Evolutionary conservation across 2,888 invertebrate species (phyloP).

Genomic region (Pedicia rivosa): DNA sequence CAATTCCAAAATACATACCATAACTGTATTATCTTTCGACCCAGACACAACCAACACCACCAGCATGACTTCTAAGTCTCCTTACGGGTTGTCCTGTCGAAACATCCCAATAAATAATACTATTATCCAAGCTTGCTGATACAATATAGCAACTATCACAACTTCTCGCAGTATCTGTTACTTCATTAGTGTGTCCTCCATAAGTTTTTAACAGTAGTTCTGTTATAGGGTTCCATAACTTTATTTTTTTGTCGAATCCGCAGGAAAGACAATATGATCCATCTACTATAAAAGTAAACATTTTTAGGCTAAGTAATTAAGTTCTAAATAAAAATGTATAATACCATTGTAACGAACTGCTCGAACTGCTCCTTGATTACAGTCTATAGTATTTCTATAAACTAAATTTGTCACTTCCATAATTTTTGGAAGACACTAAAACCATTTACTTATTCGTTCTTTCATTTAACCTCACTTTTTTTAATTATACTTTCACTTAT

Average conservation of each 20-base stretch:
- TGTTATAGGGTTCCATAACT: slow-evolving; percentile 88
- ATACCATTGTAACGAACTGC: too few species aligned
- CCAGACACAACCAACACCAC: slow-evolving; percentile 51
- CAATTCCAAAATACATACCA: slow-evolving; percentile 85
- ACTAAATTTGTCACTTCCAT: too few species aligned
- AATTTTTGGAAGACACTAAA: too few species aligned
- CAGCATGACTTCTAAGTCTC: slow-evolving; percentile 75
- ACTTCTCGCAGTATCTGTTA: slow-evolving; percentile 65
- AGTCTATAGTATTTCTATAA: too few species aligned
- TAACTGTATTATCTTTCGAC: slow-evolving; percentile 91
- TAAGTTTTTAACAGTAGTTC: slow-evolving; percentile 70
- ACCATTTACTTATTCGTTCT: too few species aligned
- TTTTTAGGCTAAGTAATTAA: too few species aligned
- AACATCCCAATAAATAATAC: slow-evolving; percentile 92
- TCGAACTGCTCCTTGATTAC: too few species aligned
- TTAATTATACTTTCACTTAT: too few species aligned
- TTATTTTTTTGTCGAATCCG: slow-evolving; percentile 90
- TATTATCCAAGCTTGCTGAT: slow-evolving; percentile 84
- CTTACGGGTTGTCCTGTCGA: slow-evolving; percentile 73
- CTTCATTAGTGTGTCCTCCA: slow-evolving; percentile 83
- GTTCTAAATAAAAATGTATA: too few species aligned
- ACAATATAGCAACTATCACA: slow-evolving; percentile 87
- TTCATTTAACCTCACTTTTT: too few species aligned
- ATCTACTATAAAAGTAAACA: too few species aligned
- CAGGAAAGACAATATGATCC: too few species aligned